A percentile compares a stretch with the other conserved stretches of the same genome.
phyloP scores from a whole-genome alignment of 1,140 invertebrate genomes.

The Apis laboriosa region DNA sequence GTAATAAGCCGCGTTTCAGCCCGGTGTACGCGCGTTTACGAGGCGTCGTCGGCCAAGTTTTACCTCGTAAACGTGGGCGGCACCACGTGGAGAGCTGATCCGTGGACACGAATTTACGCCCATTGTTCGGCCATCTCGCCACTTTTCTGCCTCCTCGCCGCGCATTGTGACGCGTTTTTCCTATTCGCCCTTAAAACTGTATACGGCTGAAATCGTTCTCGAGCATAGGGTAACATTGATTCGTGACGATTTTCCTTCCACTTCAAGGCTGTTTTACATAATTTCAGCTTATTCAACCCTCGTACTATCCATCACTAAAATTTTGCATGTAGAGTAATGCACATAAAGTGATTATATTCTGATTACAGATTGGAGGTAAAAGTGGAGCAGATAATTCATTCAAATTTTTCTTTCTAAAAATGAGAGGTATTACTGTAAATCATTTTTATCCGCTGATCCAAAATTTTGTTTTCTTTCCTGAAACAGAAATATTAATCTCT shows the following conservation, averaged over 20 bases:
- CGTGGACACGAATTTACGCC: constrained; percentile 65
- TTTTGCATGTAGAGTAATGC: too few species aligned
- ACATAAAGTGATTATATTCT: too few species aligned
- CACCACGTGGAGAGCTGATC: constrained; percentile 56
- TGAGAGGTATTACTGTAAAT: too few species aligned
- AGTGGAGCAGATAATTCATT: too few species aligned
- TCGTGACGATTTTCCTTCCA: background rate
- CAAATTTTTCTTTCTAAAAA: too few species aligned
- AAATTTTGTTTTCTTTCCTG: too few species aligned
- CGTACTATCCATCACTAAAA: too few species aligned
- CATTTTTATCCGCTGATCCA: too few species aligned
- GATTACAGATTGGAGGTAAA: too few species aligned
- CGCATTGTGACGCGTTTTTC: constrained; percentile 32
- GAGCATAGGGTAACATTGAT: constrained; percentile 11
- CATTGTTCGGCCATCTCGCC: constrained; percentile 64
- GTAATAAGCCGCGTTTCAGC: constrained; percentile 56
- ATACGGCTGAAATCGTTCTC: background rate
- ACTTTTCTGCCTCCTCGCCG: constrained; percentile 54
- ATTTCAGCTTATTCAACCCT: too few species aligned
- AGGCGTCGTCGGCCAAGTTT: constrained; percentile 63
- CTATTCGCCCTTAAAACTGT: constrained; percentile 25
- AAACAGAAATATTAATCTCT: too few species aligned
- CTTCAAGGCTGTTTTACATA: too few species aligned
- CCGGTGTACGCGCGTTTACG: constrained; percentile 55
- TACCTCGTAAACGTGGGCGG: constrained; percentile 64